Base-by-base conservation (phyloP, 1,140 invertebrate genomes). In the Drosophila hydei region DNA sequence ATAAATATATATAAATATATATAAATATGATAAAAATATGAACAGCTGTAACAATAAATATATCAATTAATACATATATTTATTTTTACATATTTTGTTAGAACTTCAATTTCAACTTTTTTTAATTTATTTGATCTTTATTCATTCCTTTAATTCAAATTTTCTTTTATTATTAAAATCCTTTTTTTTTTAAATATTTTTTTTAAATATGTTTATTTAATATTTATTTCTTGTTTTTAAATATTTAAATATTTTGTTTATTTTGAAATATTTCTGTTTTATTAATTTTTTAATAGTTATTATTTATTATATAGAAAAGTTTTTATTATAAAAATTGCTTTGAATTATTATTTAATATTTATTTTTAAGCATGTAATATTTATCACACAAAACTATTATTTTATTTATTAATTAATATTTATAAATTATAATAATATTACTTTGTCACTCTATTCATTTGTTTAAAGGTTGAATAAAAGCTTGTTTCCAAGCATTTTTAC, bases 381-480 rank as follows among this genome's bases (percentile, higher is more conserved):
- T 38, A n/a, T 8, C 7, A 33, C 30, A 33, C 30, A 38, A n/a
- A 5, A 4, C n/a, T 47, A 47, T 14, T 23, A 23, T 48, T 2
- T n/a, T n/a, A 48, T 7, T 6, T 45, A 45, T 45, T 45, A 23
- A 23, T 23, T 23, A 3, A 4, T 23, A 23, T 23, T 23, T 23
- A 23, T 23, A 3, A 8, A 30, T 30, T 30, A 8, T 7, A 8
- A 2, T 1, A 6, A 33, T 12, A 30, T 11, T 11, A 3, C 27
- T 30, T 30, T 27, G 12, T 30, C 0, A n/a, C 14, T n/a, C 19
- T 42, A 8, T 60, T 23, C 11, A 21, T 21, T 23, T 23, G 19
- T 23, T 12, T 23, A n/a, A n/a, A 36, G 50, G 30, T n/a, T 36
- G 50, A 52, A 52, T 52, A 52, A 52, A 36, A 52, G 50, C 30